Evolutionary conservation across 2,113 vertebrate species (phyloP).

Genomic region (Equus przewalskii): DNA sequence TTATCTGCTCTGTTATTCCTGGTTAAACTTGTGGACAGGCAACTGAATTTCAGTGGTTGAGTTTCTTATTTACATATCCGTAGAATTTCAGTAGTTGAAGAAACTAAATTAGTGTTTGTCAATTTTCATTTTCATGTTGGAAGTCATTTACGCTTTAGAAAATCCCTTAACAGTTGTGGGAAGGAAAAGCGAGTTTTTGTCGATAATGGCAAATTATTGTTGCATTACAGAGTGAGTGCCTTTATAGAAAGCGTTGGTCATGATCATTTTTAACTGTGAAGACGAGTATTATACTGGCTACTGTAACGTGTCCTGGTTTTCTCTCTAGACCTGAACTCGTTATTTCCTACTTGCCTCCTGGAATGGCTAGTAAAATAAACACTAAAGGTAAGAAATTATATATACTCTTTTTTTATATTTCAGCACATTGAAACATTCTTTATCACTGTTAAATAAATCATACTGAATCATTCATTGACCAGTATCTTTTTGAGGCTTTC

Average conservation of each 20-base stretch:
- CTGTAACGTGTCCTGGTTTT: slow-evolving; percentile 24
- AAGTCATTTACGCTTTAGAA: neutral
- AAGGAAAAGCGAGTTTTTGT: neutral
- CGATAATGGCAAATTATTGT: neutral
- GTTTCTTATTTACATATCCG: neutral
- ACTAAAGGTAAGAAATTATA: slow-evolving; percentile 84
- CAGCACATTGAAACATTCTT: neutral
- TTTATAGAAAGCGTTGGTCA: neutral
- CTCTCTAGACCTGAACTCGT: slow-evolving; percentile 88
- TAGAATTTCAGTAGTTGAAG: neutral
- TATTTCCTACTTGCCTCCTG: slow-evolving; percentile 86
- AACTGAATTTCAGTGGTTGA: neutral
- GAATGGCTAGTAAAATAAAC: slow-evolving; percentile 87
- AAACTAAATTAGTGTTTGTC: neutral
- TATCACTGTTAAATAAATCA: neutral
- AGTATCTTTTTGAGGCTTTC: neutral
- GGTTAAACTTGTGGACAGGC: neutral
- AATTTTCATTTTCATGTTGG: neutral
- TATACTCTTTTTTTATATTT: too few relatives aligned
- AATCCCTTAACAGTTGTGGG: neutral
- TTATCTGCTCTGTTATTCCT: neutral
- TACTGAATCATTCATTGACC: neutral
- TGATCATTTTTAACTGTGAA: neutral
- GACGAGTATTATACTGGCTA: neutral
- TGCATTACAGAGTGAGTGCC: neutral